Evolutionary conservation across 2,888 invertebrate genomes (phyloP).

Genomic region (Crocallis elinguaria): DNA sequence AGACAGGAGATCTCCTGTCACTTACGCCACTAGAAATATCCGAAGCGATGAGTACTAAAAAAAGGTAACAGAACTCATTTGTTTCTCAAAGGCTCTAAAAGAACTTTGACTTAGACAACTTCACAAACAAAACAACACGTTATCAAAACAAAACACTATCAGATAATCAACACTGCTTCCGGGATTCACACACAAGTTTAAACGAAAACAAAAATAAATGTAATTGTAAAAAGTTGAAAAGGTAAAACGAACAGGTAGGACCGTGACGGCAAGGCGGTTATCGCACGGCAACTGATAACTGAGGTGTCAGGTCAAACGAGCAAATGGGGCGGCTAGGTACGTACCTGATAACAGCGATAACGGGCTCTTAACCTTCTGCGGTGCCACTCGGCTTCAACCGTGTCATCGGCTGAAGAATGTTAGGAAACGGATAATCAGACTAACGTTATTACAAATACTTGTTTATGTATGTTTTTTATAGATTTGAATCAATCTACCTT

Average conservation of each 20-base stretch:
- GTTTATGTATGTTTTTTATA: too few species aligned
- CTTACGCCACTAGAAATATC: too few species aligned
- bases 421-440: slow-evolving; percentile 3
- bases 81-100: neutral
- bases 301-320: slow-evolving; percentile 84
- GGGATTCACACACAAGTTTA: neutral
- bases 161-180: slow-evolving; percentile 10
- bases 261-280: slow-evolving; percentile 69
- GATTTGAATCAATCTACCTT: too few species aligned
- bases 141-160: slow-evolving; percentile 26
- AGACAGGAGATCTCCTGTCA: too few species aligned
- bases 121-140: slow-evolving; percentile 1
- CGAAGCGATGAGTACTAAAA: neutral
- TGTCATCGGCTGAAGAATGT: slow-evolving; percentile 20
- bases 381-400: slow-evolving; percentile 46
- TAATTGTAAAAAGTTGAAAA: slow-evolving; percentile 57
- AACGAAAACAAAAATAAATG: slow-evolving; percentile 6
- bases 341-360: slow-evolving; percentile 78
- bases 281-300: slow-evolving; percentile 81
- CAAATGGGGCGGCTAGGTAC: slow-evolving; percentile 80
- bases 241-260: slow-evolving; percentile 75
- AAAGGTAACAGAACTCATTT: neutral
- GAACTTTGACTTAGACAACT: neutral
- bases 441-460: too few species aligned
- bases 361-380: slow-evolving; percentile 83